Percentiles rank a stretch among this genome's conserved stretches.
These are phyloP conservation scores for Centropus unirufus DNA, from an alignment of 2,113 vertebrate species.

Conservation along the genomic window DNA sequence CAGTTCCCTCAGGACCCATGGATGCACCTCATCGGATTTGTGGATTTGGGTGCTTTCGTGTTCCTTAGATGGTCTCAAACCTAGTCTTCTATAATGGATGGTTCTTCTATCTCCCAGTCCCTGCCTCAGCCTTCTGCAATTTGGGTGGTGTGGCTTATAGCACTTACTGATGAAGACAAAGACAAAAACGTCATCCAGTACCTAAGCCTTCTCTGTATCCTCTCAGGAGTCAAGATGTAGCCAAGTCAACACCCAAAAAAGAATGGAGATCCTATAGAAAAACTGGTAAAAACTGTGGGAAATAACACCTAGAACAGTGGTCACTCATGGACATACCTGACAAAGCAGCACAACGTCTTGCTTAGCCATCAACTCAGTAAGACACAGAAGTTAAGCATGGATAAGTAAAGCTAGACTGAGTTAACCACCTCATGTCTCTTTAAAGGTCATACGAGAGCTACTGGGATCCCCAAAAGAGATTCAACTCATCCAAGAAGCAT, in stretches of 20 bases:
- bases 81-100: too few species aligned
- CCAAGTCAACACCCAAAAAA: not conserved
- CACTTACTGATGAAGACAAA: too few species aligned
- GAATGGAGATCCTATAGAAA: not conserved
- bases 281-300: not conserved
- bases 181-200: too few species aligned
- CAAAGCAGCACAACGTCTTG: not conserved
- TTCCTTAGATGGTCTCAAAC: too few species aligned
- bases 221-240: not conserved
- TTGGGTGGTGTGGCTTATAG: too few species aligned
- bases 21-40: too few species aligned
- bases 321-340: fast-evolving
- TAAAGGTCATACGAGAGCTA: not conserved
- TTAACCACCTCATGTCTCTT: not conserved
- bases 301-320: not conserved
- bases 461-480: not conserved
- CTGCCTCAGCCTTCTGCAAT: too few species aligned
- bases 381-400: not conserved
- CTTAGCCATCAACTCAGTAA: not conserved
- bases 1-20: too few species aligned
- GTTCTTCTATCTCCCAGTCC: too few species aligned
- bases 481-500: not conserved
- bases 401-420: not conserved
- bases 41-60: too few species aligned
- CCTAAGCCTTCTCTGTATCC: too few species aligned